Percentiles rank a stretch among this genome's conserved stretches.
Evolutionary conservation across 2,113 vertebrate genomes (phyloP).

Genomic region (Myiagra hebetior): DNA sequence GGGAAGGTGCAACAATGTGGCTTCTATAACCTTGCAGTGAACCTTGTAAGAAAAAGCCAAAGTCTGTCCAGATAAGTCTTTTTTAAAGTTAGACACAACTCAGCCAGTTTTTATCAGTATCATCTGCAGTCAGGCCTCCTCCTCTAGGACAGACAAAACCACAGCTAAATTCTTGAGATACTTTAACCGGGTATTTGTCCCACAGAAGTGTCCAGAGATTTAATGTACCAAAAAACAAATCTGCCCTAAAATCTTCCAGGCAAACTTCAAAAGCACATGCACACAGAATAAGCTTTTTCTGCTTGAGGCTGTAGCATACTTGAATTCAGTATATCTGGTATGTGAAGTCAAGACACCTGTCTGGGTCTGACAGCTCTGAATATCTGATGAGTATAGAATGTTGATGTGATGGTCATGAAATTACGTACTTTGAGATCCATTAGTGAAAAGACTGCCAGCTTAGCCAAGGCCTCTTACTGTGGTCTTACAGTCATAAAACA

Average conservation of each 20-base stretch:
- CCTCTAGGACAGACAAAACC: not conserved
- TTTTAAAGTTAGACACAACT: slow-evolving; percentile 5
- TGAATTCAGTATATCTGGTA: not conserved
- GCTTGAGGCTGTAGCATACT: not conserved
- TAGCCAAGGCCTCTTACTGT: not conserved
- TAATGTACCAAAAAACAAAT: not conserved
- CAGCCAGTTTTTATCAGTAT: not conserved
- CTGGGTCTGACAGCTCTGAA: not conserved
- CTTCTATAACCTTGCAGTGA: not conserved
- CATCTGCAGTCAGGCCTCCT: not conserved
- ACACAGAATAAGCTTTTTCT: not conserved
- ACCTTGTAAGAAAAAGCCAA: not conserved
- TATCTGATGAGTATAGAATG: not conserved
- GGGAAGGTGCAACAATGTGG: not conserved
- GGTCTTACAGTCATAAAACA: not conserved
- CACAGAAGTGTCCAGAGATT: not conserved
- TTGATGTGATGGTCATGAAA: not conserved
- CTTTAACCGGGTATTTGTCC: not conserved
- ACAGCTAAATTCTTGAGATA: not conserved
- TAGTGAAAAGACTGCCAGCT: not conserved
- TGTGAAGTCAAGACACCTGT: not conserved
- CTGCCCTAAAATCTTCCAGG: not conserved
- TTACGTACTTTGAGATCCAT: not conserved
- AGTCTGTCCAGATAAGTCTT: not conserved
- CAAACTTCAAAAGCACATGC: not conserved